Percentiles rank a stretch among this genome's conserved stretches.
phyloP scores from a whole-genome alignment of 2,113 vertebrate species.

The Caretta caretta region DNA sequence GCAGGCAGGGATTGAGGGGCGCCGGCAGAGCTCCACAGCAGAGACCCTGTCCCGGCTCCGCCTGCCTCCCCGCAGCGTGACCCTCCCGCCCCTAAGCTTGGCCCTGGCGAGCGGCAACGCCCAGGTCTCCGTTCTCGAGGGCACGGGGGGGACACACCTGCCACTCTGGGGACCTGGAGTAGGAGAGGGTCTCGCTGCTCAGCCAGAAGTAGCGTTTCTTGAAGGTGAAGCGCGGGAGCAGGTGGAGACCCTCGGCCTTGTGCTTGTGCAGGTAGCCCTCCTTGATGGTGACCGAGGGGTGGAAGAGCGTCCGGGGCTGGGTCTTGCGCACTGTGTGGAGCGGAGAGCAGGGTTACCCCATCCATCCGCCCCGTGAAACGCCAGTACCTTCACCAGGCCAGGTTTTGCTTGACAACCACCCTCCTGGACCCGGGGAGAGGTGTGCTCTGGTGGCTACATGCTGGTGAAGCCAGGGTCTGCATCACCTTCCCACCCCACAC shows the following conservation, averaged over 20 bases:
- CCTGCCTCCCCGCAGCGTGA: not conserved
- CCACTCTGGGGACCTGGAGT: slow-evolving; percentile 85
- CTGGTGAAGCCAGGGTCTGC: not conserved
- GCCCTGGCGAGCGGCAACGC: not conserved
- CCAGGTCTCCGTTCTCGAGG: not conserved
- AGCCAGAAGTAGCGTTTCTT: slow-evolving; percentile 95
- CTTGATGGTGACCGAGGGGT: slow-evolving; percentile 84
- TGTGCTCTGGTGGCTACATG: not conserved
- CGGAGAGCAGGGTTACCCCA: fast-evolving
- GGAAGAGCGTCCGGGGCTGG: slow-evolving; percentile 70
- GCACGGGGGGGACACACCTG: slow-evolving; percentile 79
- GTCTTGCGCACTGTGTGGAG: slow-evolving; percentile 69
- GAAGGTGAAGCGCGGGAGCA: slow-evolving; percentile 88
- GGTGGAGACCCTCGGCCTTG: slow-evolving; percentile 76
- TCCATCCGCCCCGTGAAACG: not conserved
- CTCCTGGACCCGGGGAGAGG: not conserved
- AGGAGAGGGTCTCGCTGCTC: slow-evolving; percentile 85
- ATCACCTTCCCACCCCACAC: not conserved
- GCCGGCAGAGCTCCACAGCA: not conserved
- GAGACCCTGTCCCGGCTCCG: not conserved
- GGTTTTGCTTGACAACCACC: too few relatives aligned
- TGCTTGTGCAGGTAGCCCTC: slow-evolving; percentile 90
- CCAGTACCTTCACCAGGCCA: not conserved
- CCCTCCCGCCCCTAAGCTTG: not conserved
- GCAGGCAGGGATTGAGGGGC: not conserved